phyloP scores from a whole-genome alignment of 2,797 vertebrate species.

The Crenichthys baileyi region DNA sequence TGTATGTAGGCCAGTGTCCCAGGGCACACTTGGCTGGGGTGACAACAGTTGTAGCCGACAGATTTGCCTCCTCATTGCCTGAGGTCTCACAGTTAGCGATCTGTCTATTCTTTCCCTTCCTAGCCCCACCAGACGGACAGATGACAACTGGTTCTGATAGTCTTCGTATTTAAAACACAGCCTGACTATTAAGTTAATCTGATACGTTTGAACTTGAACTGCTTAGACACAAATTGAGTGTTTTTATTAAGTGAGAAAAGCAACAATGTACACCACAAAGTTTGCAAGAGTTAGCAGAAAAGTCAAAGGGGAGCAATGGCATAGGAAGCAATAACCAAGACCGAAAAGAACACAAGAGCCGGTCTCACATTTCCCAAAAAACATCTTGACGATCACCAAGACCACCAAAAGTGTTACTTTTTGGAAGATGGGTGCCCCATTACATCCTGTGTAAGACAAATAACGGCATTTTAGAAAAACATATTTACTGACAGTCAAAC shows the following conservation, averaged over 20 bases:
- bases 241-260: background rate
- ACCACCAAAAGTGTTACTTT: background rate
- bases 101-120: slow-evolving; percentile 74
- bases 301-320: background rate
- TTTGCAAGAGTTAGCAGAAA: background rate
- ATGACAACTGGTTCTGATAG: slow-evolving; percentile 59
- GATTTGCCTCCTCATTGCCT: slow-evolving; percentile 86
- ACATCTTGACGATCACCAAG: background rate
- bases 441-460: background rate
- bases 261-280: background rate
- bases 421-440: background rate
- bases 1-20: slow-evolving; percentile 87
- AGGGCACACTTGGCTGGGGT: slow-evolving; percentile 83
- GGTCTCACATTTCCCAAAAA: background rate
- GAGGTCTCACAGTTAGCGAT: slow-evolving; percentile 80
- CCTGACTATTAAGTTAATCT: slow-evolving; percentile 34
- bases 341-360: background rate
- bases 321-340: background rate
- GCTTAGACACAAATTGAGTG: background rate
- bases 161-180: slow-evolving; percentile 13
- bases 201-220: slow-evolving; percentile 6
- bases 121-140: slow-evolving; percentile 65
- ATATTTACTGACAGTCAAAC: background rate
- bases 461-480: background rate
- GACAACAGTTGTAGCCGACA: slow-evolving; percentile 86